Evolutionary conservation across 1,140 invertebrate species (phyloP).

Genomic region (Thaumatotibia leucotreta): DNA sequence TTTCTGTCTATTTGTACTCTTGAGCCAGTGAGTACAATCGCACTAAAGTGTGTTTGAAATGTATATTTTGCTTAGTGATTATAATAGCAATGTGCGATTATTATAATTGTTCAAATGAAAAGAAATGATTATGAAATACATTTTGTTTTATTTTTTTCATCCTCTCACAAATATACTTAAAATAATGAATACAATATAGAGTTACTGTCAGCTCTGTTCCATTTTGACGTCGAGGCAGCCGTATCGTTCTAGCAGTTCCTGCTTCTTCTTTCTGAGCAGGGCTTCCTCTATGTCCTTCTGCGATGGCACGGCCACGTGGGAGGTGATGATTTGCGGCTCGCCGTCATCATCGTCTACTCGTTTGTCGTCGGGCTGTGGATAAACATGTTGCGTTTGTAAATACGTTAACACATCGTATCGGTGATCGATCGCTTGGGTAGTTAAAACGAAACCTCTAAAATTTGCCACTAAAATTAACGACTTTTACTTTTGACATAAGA

Average conservation of each 20-base stretch:
- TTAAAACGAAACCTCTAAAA: too few species aligned
- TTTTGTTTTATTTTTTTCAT: background rate
- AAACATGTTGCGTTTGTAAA: too few species aligned
- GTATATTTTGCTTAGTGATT: slow-evolving; percentile 60
- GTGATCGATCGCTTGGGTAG: too few species aligned
- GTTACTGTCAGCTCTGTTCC: slow-evolving; percentile 48
- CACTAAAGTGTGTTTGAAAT: slow-evolving; percentile 18
- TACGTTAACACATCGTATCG: too few species aligned
- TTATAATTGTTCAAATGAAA: slow-evolving; percentile 52
- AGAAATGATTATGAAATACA: slow-evolving; percentile 22
- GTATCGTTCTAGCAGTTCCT: slow-evolving; percentile 90
- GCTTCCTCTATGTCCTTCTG: slow-evolving; percentile 95
- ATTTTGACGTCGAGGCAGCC: slow-evolving; percentile 73
- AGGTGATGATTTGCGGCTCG: slow-evolving; percentile 79
- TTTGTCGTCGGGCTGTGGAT: slow-evolving; percentile 59
- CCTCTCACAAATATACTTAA: slow-evolving; percentile 17
- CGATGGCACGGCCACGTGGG: slow-evolving; percentile 90
- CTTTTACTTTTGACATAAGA: too few species aligned
- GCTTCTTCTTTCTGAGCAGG: slow-evolving; percentile 90
- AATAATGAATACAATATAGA: slow-evolving; percentile 20
- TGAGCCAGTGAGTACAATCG: slow-evolving; percentile 1
- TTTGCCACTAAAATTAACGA: too few species aligned
- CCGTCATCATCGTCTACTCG: slow-evolving; percentile 58
- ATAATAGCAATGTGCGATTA: slow-evolving; percentile 20
- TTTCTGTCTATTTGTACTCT: background rate